Evolutionary conservation across 2,888 invertebrate species (phyloP).

Genomic region (Lasioglossum marginatum): DNA sequence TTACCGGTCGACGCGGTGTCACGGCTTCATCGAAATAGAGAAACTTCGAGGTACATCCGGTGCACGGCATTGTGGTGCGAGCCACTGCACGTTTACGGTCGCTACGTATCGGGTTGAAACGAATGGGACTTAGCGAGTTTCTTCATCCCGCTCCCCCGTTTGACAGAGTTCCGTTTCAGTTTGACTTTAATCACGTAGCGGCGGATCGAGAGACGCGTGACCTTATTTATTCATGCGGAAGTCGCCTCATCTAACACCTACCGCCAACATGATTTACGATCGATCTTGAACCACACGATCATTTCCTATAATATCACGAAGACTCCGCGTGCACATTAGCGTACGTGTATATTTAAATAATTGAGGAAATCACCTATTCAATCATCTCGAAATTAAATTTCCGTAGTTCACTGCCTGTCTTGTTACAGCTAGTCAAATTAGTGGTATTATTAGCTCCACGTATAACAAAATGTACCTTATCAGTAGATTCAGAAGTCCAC

Average conservation of each 20-base stretch:
- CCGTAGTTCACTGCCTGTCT: not conserved
- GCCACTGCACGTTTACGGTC: slow-evolving; percentile 34
- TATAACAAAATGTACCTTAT: not conserved
- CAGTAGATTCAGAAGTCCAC: not conserved
- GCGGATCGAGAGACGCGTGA: not conserved
- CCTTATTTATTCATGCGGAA: slow-evolving; percentile 15
- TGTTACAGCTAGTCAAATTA: not conserved
- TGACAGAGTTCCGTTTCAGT: not conserved
- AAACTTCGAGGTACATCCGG: slow-evolving; percentile 53
- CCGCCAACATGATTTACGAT: not conserved
- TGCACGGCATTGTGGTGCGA: slow-evolving; percentile 44
- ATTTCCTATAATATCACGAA: not conserved
- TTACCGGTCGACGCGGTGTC: slow-evolving; percentile 23
- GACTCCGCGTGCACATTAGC: not conserved
- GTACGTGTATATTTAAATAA: not conserved
- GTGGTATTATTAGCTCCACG: not conserved
- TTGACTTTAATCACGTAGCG: not conserved
- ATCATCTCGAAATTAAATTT: not conserved
- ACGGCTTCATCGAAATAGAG: slow-evolving; percentile 45
- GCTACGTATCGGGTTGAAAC: slow-evolving; percentile 34
- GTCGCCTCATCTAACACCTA: not conserved
- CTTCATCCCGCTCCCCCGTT: not conserved
- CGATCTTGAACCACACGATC: not conserved
- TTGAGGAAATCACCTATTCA: not conserved
- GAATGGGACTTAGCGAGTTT: slow-evolving; percentile 13